These are phyloP conservation scores for Phoronis australis DNA, from an alignment of 2,888 invertebrate species.

Conservation along the genomic window DNA sequence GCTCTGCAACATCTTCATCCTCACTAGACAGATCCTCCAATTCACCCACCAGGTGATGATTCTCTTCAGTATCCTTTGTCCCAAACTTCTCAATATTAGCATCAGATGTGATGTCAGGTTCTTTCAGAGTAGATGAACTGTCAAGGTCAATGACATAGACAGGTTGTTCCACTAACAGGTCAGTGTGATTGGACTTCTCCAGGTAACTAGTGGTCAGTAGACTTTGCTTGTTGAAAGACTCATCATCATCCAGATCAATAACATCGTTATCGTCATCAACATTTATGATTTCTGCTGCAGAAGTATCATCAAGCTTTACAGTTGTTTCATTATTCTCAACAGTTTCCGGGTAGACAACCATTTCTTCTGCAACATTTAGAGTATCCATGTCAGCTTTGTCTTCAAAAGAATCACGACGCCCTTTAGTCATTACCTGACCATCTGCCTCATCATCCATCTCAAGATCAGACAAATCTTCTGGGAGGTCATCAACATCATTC, in stretches of 20 bases:
- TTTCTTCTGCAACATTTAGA: background rate
- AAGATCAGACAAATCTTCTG: background rate
- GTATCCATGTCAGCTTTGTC: background rate
- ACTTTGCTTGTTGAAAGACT: too few relatives aligned
- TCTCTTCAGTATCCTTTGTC: too few relatives aligned
- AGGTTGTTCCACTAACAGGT: too few relatives aligned
- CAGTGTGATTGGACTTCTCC: too few relatives aligned
- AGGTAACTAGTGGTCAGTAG: too few relatives aligned
- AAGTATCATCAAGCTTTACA: background rate
- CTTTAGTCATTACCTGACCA: background rate
- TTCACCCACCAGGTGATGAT: too few relatives aligned
- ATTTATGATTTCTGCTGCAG: background rate
- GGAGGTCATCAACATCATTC: background rate
- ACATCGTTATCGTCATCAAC: background rate
- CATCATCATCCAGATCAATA: background rate
- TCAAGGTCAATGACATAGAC: too few relatives aligned
- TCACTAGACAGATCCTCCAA: too few relatives aligned
- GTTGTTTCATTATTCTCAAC: background rate
- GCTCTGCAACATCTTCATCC: too few relatives aligned
- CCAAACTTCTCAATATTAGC: too few relatives aligned
- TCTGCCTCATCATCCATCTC: background rate
- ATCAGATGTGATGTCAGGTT: too few relatives aligned
- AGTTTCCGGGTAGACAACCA: background rate
- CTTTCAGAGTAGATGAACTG: too few relatives aligned
- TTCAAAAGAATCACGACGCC: background rate